Evolutionary conservation across 2,888 invertebrate species (phyloP), one percentile per base, ranked within the genome.

Genomic region (Rambutsinella grinnellia): DNA sequence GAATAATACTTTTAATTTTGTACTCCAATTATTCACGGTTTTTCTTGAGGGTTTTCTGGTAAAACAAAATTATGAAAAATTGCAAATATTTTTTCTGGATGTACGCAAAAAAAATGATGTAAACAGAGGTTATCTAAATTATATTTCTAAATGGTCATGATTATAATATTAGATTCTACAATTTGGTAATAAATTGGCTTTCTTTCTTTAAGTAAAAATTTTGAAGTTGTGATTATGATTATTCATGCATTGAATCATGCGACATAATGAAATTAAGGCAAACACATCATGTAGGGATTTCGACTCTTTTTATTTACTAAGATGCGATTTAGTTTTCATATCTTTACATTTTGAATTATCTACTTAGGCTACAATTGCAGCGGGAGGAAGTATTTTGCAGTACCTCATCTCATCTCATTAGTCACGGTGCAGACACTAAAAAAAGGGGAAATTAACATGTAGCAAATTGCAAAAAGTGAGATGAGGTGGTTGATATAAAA

Each of bases 1-100:
- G 61, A 63, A 63, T 62, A 60, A 75, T 49, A 61, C 51, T 60
- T 66, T 74, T 74, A 74, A 74, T 74, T 74, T 74, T 74, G 58
- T 74, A 74, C 74, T 66, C 51, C 57, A 28, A 68, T 26, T 24
- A 49, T 44, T 58, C 27, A 62, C 49, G 15, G 36, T 49, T 44
- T 62, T 62, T 62, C 58, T 60, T 60, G 36, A 26, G 17, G 47
- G 23, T 36, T 62, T 47, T 62, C 17, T 24, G 17, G 61, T 47
- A 62, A 62, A 60, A 54, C 54, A 54, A 54, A 54, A 54, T 54
- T 19, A 24, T 36, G 6, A 56, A 56, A 53, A 21, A 44, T 44
- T 44, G 13, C 44, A 6, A 49, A 63, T 63, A 19, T 21, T 67
- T 67, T 47, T 46, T 61, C 6, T 63, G 36, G 36, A 36, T 36